Evolutionary conservation across 2,888 invertebrate species (phyloP).

Genomic region (Ditula angustiorana): DNA sequence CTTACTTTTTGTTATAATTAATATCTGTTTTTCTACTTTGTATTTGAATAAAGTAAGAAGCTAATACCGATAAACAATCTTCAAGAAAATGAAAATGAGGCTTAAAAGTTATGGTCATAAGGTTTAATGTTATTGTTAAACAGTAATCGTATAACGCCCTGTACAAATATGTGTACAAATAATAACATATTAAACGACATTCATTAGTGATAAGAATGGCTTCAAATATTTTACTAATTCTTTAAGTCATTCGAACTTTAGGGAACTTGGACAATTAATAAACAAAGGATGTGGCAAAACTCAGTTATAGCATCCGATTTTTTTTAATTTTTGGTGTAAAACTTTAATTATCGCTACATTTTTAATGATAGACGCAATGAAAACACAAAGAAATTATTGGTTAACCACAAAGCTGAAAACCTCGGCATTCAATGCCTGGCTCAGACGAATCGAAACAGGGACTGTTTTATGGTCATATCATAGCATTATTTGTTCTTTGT

Average conservation of each 20-base stretch:
- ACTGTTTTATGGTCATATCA: too few species aligned
- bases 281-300: conserved; percentile 5
- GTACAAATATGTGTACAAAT: conserved; percentile 40
- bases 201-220: conserved; percentile 61
- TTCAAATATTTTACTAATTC: conserved; percentile 78
- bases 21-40: too few species aligned
- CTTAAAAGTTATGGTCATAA: background rate
- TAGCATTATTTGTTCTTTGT: too few species aligned
- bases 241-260: conserved; percentile 64
- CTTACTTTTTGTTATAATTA: too few species aligned
- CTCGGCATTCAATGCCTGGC: too few species aligned
- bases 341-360: too few species aligned
- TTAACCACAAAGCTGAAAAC: too few species aligned
- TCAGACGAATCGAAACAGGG: too few species aligned
- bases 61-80: too few species aligned
- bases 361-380: too few species aligned
- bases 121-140: background rate
- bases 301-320: background rate
- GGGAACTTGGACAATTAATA: conserved; percentile 3
- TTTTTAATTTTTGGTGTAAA: background rate
- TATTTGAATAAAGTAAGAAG: too few species aligned
- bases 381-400: too few species aligned
- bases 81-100: conserved; percentile 7
- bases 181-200: conserved; percentile 65
- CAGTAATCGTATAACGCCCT: background rate